Percentiles rank a stretch among this genome's conserved stretches.
Conservation (phyloP, 2,888 invertebrate species). For the Diplazon laetatorius region DNA sequence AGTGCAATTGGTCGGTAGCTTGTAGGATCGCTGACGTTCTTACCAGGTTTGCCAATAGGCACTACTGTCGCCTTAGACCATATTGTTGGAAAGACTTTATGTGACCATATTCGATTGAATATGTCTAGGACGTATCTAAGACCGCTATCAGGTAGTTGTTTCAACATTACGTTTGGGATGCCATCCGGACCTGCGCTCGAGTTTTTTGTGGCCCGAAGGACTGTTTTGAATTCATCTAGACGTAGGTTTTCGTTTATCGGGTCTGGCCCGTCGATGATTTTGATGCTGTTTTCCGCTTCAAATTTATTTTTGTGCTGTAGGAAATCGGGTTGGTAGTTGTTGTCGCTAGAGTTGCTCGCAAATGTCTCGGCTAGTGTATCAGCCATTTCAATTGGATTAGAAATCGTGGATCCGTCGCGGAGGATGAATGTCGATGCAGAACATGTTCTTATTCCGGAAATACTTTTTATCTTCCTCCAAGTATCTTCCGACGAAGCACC, state of each 20-base stretch:
- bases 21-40: conserved; percentile 19
- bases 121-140: conserved; percentile 19
- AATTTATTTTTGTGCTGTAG: conserved; percentile 13
- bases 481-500: background rate
- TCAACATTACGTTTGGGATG: conserved; percentile 29
- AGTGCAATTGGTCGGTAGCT: conserved; percentile 53
- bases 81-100: conserved; percentile 44
- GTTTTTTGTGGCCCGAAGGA: conserved; percentile 9
- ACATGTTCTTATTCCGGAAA: background rate
- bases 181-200: conserved; percentile 47
- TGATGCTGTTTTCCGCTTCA: conserved; percentile 1
- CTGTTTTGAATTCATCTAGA: conserved; percentile 17
- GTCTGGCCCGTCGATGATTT: background rate
- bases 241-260: background rate
- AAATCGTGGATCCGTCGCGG: background rate
- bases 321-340: conserved; percentile 18
- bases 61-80: conserved; percentile 45
- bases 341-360: conserved; percentile 26
- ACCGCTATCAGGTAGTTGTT: conserved; percentile 31
- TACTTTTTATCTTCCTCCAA: background rate
- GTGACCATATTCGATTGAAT: conserved; percentile 27
- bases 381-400: conserved; percentile 1
- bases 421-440: conserved; percentile 2
- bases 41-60: conserved; percentile 46
- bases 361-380: conserved; percentile 33